Conservation (phyloP, 2,888 invertebrate species). For the Lasioglossum calceatum region DNA sequence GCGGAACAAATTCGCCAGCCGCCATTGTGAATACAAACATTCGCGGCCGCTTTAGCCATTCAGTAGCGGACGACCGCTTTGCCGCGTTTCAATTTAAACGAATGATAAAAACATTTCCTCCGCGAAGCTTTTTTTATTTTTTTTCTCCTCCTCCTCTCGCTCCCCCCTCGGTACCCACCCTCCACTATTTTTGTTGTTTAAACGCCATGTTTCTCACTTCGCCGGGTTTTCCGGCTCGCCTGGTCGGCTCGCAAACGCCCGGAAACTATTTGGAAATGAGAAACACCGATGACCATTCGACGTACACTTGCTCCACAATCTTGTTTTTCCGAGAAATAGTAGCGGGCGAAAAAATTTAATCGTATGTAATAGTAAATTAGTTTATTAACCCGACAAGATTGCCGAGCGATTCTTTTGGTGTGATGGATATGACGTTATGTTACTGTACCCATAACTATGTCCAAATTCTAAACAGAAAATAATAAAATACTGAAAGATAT, state of each 20-base stretch:
- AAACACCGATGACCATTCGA: constrained; percentile 40
- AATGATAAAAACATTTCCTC: constrained; percentile 54
- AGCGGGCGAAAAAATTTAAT: background rate
- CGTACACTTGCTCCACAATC: constrained; percentile 23
- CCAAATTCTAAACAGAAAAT: background rate
- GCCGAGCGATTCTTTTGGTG: background rate
- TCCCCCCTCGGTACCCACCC: background rate
- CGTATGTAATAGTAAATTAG: background rate
- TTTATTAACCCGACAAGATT: background rate
- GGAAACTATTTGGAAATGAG: constrained; percentile 45
- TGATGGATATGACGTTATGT: background rate
- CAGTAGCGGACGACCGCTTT: constrained; percentile 19
- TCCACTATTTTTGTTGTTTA: constrained; percentile 3
- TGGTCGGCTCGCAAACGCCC: constrained; percentile 51
- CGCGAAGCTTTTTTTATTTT: background rate
- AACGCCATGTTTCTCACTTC: constrained; percentile 63
- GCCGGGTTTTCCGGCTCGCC: constrained; percentile 51
- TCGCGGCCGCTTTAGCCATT: constrained; percentile 35
- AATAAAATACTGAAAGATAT: background rate
- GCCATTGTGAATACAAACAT: constrained; percentile 34
- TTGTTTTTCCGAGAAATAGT: background rate
- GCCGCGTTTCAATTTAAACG: constrained; percentile 56
- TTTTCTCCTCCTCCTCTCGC: background rate
- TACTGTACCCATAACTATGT: background rate
- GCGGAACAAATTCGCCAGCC: constrained; percentile 33